Evolutionary conservation across 2,888 invertebrate genomes (phyloP).

Genomic region (Tuta absoluta): DNA sequence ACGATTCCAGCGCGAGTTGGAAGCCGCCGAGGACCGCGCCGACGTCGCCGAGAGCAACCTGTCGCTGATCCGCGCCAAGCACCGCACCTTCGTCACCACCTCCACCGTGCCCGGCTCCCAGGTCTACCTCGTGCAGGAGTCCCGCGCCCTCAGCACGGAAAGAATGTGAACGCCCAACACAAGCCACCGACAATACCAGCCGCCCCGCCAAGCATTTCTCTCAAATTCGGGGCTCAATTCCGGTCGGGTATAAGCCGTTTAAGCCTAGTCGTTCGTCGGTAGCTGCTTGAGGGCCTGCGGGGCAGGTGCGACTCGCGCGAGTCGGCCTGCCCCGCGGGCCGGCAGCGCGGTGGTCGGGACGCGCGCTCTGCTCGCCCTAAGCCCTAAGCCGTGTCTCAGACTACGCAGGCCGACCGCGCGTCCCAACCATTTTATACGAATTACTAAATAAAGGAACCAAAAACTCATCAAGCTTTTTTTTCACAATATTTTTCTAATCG

Average conservation of each 20-base stretch:
- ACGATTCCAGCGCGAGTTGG: slow-evolving; percentile 98
- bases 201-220: slow-evolving; percentile 73
- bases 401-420: slow-evolving; percentile 69
- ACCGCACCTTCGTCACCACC: slow-evolving; percentile 98
- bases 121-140: slow-evolving; percentile 94
- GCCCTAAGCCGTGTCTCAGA: slow-evolving; percentile 75
- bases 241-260: slow-evolving; percentile 69
- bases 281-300: slow-evolving; percentile 42
- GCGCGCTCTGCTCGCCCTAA: slow-evolving; percentile 75
- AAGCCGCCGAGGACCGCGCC: slow-evolving; percentile 98
- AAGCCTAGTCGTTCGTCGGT: slow-evolving; percentile 78
- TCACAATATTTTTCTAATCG: slow-evolving; percentile 73
- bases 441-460: slow-evolving; percentile 77
- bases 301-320: slow-evolving; percentile 37
- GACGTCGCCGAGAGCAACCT: slow-evolving; percentile 97
- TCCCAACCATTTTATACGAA: slow-evolving; percentile 61
- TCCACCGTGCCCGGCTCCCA: slow-evolving; percentile 95
- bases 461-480: slow-evolving; percentile 68
- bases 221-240: slow-evolving; percentile 71
- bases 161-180: slow-evolving; percentile 47
- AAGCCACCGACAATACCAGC: slow-evolving; percentile 32
- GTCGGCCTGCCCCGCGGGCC: slow-evolving; percentile 44
- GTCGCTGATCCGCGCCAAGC: slow-evolving; percentile 97
- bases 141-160: slow-evolving; percentile 83
- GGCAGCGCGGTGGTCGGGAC: slow-evolving; percentile 57